These are phyloP conservation scores for Drosophila repletoides DNA, from an alignment of 1,140 invertebrate species.

Conservation along the genomic window DNA sequence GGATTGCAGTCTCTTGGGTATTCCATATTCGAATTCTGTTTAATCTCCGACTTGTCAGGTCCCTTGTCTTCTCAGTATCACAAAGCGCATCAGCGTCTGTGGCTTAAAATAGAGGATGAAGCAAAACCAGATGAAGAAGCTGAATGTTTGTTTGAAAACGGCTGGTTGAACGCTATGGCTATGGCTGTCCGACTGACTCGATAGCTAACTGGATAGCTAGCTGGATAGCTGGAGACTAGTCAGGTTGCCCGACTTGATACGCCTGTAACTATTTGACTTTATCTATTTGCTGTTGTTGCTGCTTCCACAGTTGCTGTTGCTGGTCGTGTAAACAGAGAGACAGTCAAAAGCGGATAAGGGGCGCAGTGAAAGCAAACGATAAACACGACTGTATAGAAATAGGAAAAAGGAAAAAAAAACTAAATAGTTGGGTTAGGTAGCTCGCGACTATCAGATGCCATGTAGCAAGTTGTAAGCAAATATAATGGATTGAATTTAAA, in stretches of 20 bases:
- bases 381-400: conserved; percentile 55
- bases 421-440: not conserved
- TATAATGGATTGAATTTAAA: no score
- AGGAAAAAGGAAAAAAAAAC: conserved; percentile 1
- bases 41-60: not conserved
- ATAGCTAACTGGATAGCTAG: conserved; percentile 8
- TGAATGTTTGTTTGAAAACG: conserved; percentile 36
- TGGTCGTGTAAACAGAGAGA: conserved; percentile 52
- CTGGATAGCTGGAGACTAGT: conserved; percentile 39
- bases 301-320: not conserved
- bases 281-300: conserved; percentile 59
- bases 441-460: not conserved
- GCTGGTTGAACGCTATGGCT: conserved; percentile 27
- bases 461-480: no score
- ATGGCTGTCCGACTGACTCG: conserved; percentile 22
- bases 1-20: no score
- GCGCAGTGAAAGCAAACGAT: conserved; percentile 42
- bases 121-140: not conserved
- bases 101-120: not conserved
- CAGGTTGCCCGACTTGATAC: conserved; percentile 61
- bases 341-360: conserved; percentile 12
- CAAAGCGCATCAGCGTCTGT: conserved; percentile 2
- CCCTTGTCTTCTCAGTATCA: no score
- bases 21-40: not conserved
- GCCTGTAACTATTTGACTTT: conserved; percentile 76